Conservation (phyloP, 2,113 vertebrate genomes). For the Nettapus auritus region DNA sequence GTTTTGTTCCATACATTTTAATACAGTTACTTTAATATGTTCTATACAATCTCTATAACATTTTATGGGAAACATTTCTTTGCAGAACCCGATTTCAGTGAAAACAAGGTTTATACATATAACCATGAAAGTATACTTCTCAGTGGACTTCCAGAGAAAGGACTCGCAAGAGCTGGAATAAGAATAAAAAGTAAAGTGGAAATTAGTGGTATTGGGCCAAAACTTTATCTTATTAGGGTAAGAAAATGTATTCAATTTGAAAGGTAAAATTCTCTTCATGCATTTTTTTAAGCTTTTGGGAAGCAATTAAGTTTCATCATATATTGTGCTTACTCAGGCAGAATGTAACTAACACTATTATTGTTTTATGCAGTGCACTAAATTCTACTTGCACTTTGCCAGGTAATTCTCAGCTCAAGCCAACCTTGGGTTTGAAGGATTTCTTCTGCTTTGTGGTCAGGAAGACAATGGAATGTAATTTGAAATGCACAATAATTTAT, state of each 20-base stretch:
- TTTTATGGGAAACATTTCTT: slow-evolving; percentile 54
- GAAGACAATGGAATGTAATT: slow-evolving; percentile 73
- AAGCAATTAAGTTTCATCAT: slow-evolving; percentile 70
- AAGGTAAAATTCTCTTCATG: slow-evolving; percentile 64
- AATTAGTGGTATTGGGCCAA: slow-evolving; percentile 66
- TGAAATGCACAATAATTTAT: slow-evolving; percentile 70
- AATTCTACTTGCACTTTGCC: slow-evolving; percentile 76
- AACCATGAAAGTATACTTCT: slow-evolving; percentile 59
- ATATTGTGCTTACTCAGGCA: slow-evolving; percentile 65
- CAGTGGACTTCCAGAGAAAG: slow-evolving; percentile 51
- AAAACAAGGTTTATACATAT: slow-evolving; percentile 60
- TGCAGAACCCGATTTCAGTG: slow-evolving; percentile 61
- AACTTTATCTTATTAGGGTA: slow-evolving; percentile 71
- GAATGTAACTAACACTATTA: slow-evolving; percentile 63
- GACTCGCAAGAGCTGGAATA: slow-evolving; percentile 64
- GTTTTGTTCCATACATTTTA: slow-evolving; percentile 17
- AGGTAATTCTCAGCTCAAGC: slow-evolving; percentile 78
- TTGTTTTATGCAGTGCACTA: slow-evolving; percentile 62
- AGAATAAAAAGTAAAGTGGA: slow-evolving; percentile 70
- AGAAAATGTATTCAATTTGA: slow-evolving; percentile 62
- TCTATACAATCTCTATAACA: background rate
- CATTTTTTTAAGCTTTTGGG: slow-evolving; percentile 46
- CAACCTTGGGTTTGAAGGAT: slow-evolving; percentile 67
- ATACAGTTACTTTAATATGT: background rate
- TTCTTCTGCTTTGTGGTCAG: slow-evolving; percentile 76